Percentiles rank a stretch among this genome's conserved stretches.
Evolutionary conservation across 2,797 vertebrate genomes (phyloP).

Genomic region (Leptodactylus fallax): DNA sequence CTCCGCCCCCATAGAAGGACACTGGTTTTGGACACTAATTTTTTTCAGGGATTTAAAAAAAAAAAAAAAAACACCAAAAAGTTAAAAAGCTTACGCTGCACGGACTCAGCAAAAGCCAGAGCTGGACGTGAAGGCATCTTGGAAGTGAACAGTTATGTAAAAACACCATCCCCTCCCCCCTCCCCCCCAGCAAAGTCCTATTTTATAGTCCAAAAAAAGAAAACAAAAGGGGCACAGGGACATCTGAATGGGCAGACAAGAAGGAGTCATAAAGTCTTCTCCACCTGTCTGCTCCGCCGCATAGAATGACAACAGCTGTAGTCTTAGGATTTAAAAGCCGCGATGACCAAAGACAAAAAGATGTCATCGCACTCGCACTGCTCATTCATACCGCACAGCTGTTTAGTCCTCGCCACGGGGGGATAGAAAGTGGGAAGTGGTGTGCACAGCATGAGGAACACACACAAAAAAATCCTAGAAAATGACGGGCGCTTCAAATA

Average conservation of each 20-base stretch:
- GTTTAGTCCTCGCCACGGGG: neutral
- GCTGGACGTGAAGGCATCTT: neutral
- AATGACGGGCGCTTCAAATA: neutral
- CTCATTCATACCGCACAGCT: conserved; percentile 31
- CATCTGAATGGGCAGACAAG: neutral
- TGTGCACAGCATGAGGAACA: neutral
- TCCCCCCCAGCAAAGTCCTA: neutral
- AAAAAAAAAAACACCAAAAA: too few relatives aligned
- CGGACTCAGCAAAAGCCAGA: neutral
- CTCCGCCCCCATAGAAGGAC: neutral
- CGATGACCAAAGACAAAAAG: conserved; percentile 17
- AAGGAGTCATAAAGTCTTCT: neutral
- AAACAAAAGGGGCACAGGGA: neutral
- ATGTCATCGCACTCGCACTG: conserved; percentile 8
- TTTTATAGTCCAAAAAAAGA: neutral
- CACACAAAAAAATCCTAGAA: neutral
- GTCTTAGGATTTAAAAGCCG: neutral
- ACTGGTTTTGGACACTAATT: too few relatives aligned
- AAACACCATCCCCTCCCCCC: neutral
- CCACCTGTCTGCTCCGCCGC: conserved; percentile 25
- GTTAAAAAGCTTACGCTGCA: too few relatives aligned
- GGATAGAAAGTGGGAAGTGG: conserved; percentile 1
- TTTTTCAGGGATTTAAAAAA: too few relatives aligned
- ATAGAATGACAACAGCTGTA: conserved; percentile 8
- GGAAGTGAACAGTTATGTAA: neutral